These are phyloP conservation scores for Lophius americanus DNA, from an alignment of 2,797 vertebrate genomes.

Conservation along the genomic window DNA sequence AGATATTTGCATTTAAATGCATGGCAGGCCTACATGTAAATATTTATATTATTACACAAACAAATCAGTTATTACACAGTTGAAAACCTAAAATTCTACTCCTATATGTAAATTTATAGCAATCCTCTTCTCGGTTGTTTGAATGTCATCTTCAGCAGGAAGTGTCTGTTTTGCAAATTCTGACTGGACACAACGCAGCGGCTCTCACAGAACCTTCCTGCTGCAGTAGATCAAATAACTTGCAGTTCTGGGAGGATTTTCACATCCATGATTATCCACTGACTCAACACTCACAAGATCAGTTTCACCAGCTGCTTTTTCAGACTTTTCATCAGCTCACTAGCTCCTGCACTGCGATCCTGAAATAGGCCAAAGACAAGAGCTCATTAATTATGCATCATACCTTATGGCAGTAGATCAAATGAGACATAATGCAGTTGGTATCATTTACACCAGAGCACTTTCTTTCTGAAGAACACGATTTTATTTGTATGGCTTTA, in stretches of 20 bases:
- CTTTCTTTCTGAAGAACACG: slow-evolving; percentile 3
- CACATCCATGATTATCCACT: slow-evolving; percentile 6
- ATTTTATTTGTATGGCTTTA: background rate
- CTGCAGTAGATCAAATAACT: slow-evolving; percentile 15
- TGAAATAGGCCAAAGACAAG: slow-evolving; percentile 66
- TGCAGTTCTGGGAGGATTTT: slow-evolving; percentile 16
- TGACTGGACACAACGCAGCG: background rate
- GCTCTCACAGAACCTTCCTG: slow-evolving; percentile 4
- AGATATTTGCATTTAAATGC: too few species aligned
- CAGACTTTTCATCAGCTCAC: slow-evolving; percentile 47
- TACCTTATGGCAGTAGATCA: slow-evolving; percentile 25
- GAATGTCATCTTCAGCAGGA: too few species aligned
- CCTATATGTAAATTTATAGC: too few species aligned
- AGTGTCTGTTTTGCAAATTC: too few species aligned
- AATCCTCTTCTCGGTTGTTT: too few species aligned
- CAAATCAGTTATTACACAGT: too few species aligned
- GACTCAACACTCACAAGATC: slow-evolving; percentile 57
- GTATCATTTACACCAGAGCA: background rate
- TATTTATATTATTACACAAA: too few species aligned
- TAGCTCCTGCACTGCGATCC: slow-evolving; percentile 27
- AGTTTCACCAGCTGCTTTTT: slow-evolving; percentile 47
- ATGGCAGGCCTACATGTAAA: too few species aligned
- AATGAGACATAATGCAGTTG: slow-evolving; percentile 15
- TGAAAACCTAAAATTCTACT: too few species aligned
- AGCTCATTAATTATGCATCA: slow-evolving; percentile 64